Percentiles rank a stretch among this genome's conserved stretches.
These are phyloP conservation scores for Scaptomyza montana DNA, from an alignment of 1,140 invertebrate species.

Conservation along the genomic window DNA sequence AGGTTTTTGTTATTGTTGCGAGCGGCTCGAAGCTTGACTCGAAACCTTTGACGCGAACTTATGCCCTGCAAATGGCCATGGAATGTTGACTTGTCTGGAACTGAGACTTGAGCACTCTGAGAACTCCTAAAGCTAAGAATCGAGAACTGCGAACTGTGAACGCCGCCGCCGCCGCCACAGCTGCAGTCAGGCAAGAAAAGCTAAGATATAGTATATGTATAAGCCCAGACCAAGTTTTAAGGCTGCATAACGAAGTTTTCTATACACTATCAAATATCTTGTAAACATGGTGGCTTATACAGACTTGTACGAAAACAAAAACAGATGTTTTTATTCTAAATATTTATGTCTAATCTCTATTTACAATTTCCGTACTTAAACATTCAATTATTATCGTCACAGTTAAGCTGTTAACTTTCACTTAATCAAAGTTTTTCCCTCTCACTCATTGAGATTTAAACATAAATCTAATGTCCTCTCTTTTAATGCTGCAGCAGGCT, in stretches of 20 bases:
- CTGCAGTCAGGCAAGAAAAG: slow-evolving; percentile 19
- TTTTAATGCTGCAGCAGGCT: background rate
- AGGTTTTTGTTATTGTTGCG: slow-evolving; percentile 22
- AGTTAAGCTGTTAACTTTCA: background rate
- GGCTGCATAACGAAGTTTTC: slow-evolving; percentile 15
- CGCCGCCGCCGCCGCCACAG: background rate
- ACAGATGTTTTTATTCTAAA: too few relatives aligned
- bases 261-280: slow-evolving; percentile 21
- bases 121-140: background rate
- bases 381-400: too few relatives aligned
- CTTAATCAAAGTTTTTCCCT: too few relatives aligned
- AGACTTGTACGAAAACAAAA: too few relatives aligned
- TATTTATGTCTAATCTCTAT: too few relatives aligned
- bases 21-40: slow-evolving; percentile 30
- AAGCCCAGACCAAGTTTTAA: background rate
- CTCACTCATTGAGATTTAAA: background rate
- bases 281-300: too few relatives aligned
- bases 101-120: slow-evolving; percentile 58
- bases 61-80: slow-evolving; percentile 80
- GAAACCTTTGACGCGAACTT: slow-evolving; percentile 82
- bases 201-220: background rate
- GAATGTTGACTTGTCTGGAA: slow-evolving; percentile 74
- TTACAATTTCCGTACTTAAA: too few relatives aligned
- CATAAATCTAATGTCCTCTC: background rate
- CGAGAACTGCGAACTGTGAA: slow-evolving; percentile 20